Base-by-base conservation (phyloP, 2,888 invertebrate species). In the Hypercompe scribonia region DNA sequence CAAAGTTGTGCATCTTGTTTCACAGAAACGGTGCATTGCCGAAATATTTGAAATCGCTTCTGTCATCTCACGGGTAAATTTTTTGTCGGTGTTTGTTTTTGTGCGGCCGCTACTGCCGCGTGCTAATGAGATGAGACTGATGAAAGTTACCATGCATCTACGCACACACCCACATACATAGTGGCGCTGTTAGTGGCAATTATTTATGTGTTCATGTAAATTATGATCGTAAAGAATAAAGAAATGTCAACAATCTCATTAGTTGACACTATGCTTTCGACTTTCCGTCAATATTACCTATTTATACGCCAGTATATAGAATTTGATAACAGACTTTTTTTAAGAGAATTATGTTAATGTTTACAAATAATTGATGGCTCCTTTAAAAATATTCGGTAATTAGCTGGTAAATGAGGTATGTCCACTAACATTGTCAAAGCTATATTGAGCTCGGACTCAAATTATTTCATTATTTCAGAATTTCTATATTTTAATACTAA, bases 41-140 rank as follows among this genome's bases (percentile, higher is more conserved):
- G 94, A 94, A 93, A 95, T 95, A 93, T 94, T 93, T 95, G 87
- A 89, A 91, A 92, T 90, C 90, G 87, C 90, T 91, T 93, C 93
- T 95, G 94, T 94, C 95, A 94, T 90, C 92, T 92, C 87, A 87
- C 84, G 87, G 85, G 75, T 81, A 68, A 78, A 88, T 94, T 94
- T 61, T 94, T 94, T 93, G 90, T 88, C 65, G 78, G 65, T 69
- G 58, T 71, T 75, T 78, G 87, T 91, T 93, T 94, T 94, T 93
- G 89, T 91, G 71, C 68, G 77, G 70, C 80, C 82, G 88, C 89
- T 88, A 88, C 89, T 84, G 87, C 81, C 86, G 85, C 68, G 89
- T 89, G 93, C 90, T 94, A 94, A 95, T 94, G 93, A 94, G 92
- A 89, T 82, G 86, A 84, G 83, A 84, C 76, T 81, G 79, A 84